Base-by-base conservation (phyloP, 2,888 invertebrate genomes). In the Carabus problematicus region DNA sequence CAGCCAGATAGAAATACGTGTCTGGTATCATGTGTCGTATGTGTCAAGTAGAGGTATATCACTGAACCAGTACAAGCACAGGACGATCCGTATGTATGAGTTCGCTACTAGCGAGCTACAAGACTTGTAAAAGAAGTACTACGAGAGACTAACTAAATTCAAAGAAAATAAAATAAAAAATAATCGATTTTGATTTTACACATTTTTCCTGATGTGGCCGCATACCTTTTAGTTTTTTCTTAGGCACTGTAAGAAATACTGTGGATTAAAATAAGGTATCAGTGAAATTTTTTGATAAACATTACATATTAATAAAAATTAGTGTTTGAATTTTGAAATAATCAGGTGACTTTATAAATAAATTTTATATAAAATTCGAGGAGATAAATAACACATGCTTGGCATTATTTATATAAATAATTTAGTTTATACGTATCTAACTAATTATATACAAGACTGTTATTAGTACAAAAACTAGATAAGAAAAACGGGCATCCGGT, bases 161-260 rank as follows among this genome's bases (percentile, higher is more conserved):
- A 61, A 61, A 62, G 42, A 59, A 59, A 41, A 59, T 41, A 59
- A 29, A 41, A 40, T 12, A 59, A 62, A 69, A 69, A 69, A 56
- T 54, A 69, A 69, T 62, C 69, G 69, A 62, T 69, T 68, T 69
- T 69, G 61, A 69, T 69, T 69, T 69, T 69, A 69, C 69, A 69
- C 69, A 69, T 61, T 54, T 68, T 69, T 69, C 69, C 69, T 62
- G 69, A 62, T 62, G 69, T 55, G 54, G 61, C 78, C 77, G 79
- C 82, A 80, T 86, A 86, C 85, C 85, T 85, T 85, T 85, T 81
- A 85, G 88, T 85, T 88, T 89, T 90, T 90, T 90, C 89, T 90
- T 90, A 89, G 90, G 88, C 88, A 89, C 90, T 90, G 90, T 89
- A 90, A 90, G 88, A 89, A 89, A 82, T 80, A 82, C 80, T 82